Base-by-base conservation (phyloP, 2,113 vertebrate genomes). In the Nannospalax galili region DNA sequence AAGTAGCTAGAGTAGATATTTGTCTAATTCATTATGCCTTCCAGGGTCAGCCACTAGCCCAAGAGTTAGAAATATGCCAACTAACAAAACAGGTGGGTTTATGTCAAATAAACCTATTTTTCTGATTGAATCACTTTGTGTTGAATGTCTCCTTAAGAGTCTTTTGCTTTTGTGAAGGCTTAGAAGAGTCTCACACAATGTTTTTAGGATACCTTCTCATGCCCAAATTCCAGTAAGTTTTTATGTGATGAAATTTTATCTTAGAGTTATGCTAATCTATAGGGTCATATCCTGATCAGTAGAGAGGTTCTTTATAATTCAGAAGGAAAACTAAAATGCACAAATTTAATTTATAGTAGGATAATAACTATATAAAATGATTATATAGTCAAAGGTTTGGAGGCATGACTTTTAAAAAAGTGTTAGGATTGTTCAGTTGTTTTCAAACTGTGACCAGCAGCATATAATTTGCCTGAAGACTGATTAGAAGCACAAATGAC, bases 171-270 rank as follows among this genome's bases (percentile, higher is more conserved):
- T 26, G 0, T 28, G 42, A 84, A 90, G n/a, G 7, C 7, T 65
- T 42, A 56, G 62, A 20, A 67, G 12, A 26, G n/a, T 56, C 32
- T 79, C 48, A 42, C 19, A 7, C 3, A 28, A 2, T 74, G 32
- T 40, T 48, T 73, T 60, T 84, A 32, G 26, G 32, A 64, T 3
- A 14, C 0, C 10, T 60, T 48, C 45, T 69, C 30, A 69, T 45
- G 20, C 26, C 19, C 56, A 85, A 45, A 88, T 28, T 12, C 32
- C 30, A 88, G 37, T 2, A 69, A 20, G 12, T 62, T 32, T 2
- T 90, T 84, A 40, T 45, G 93, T 85, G 37, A n/a, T 88, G 64
- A 81, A 24, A 20, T n/a, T 73, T 92, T 90, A 11, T 91, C 45
- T 93, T 69, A 19, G 73, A 64, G n/a, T 52, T 84, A 58, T 86